A percentile compares a stretch with the other conserved stretches of the same genome.
These are phyloP conservation scores for Perccottus glenii DNA, from an alignment of 2,113 vertebrate genomes.

Conservation along the genomic window DNA sequence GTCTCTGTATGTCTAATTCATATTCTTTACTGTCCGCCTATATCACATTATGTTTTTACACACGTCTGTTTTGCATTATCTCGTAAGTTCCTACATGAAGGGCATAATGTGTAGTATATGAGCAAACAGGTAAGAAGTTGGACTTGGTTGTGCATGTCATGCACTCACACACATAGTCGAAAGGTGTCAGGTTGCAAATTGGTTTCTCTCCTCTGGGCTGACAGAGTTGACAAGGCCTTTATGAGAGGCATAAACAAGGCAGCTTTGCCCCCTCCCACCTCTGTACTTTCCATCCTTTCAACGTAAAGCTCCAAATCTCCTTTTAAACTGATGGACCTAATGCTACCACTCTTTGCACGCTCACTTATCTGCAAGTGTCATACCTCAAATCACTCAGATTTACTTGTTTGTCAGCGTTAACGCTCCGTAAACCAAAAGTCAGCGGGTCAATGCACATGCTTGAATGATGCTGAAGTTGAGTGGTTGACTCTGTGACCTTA, in stretches of 20 bases:
- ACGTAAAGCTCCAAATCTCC: constrained; percentile 53
- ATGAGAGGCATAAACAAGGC: constrained; percentile 71
- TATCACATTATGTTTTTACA: not conserved
- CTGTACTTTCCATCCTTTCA: constrained; percentile 37
- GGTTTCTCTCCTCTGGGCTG: constrained; percentile 69
- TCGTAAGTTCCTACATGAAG: not conserved
- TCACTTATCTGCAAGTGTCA: constrained; percentile 23
- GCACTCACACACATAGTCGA: constrained; percentile 32
- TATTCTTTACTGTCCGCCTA: not conserved
- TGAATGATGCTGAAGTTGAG: constrained; percentile 9
- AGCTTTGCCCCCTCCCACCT: constrained; percentile 12
- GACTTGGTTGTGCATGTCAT: constrained; percentile 16
- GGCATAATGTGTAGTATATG: not conserved
- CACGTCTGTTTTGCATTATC: not conserved
- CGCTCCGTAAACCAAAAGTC: constrained; percentile 13
- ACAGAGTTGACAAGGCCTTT: constrained; percentile 74
- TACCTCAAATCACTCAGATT: constrained; percentile 33
- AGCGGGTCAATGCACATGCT: constrained; percentile 1
- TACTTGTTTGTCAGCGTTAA: constrained; percentile 27
- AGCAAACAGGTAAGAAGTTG: constrained; percentile 36
- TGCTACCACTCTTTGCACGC: constrained; percentile 20
- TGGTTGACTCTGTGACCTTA: constrained; percentile 1
- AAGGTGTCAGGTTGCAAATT: constrained; percentile 72
- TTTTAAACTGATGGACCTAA: constrained; percentile 46
- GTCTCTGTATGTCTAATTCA: not conserved